Conservation (phyloP, 2,888 invertebrate genomes). For the Trachelus iudaicus region DNA sequence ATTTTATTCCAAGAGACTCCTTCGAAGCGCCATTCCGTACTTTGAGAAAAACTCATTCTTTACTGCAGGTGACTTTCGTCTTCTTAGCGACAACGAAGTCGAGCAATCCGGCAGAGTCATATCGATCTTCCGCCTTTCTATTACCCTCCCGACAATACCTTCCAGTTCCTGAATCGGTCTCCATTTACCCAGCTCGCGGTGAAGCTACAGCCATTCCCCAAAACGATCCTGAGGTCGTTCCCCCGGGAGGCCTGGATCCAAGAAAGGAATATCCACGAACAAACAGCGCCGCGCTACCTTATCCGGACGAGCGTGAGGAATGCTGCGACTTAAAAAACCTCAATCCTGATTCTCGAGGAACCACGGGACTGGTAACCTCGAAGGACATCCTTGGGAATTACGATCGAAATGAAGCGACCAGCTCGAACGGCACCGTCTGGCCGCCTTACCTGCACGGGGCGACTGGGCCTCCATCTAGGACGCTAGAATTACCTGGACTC, state of each 20-base stretch:
- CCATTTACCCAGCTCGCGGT: not conserved
- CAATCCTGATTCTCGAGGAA: not conserved
- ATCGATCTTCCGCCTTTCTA: not conserved
- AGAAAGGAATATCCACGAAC: conserved; percentile 10
- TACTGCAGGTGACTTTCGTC: not conserved
- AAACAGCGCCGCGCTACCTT: not conserved
- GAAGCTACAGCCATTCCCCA: conserved; percentile 10
- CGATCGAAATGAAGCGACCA: not conserved
- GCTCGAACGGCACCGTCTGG: not conserved
- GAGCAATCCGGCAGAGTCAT: not conserved
- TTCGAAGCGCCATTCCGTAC: not conserved
- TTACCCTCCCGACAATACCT: not conserved
- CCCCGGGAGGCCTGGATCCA: conserved; percentile 13
- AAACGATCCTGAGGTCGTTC: conserved; percentile 16
- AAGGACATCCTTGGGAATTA: not conserved
- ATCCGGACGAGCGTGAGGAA: not conserved
- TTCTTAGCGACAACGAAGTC: not conserved
- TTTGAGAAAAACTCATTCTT: not conserved
- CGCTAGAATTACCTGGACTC: not conserved
- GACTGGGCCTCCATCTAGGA: not conserved
- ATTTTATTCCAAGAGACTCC: not conserved
- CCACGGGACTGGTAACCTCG: not conserved
- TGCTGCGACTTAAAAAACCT: not conserved
- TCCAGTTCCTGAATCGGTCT: not conserved
- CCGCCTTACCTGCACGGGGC: not conserved